A percentile compares a stretch with the other conserved stretches of the same genome.
phyloP scores from a whole-genome alignment of 2,113 vertebrate genomes.

The Willisornis vidua region DNA sequence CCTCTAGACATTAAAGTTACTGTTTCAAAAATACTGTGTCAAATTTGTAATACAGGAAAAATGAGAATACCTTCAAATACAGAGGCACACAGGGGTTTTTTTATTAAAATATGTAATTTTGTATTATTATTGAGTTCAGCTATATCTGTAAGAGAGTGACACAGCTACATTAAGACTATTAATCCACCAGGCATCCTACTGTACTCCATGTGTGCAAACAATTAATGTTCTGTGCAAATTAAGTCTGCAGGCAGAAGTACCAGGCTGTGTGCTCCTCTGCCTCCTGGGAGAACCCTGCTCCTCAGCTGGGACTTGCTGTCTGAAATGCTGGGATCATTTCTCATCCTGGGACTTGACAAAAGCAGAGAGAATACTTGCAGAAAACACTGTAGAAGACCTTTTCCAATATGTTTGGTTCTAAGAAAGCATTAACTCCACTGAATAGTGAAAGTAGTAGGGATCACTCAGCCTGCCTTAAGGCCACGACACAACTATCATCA shows the following conservation, averaged over 20 bases:
- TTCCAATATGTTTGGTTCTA: not conserved
- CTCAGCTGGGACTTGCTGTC: not conserved
- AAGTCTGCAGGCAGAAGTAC: not conserved
- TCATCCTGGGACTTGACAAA: not conserved
- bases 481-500: not conserved
- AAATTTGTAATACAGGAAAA: not conserved
- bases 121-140: not conserved
- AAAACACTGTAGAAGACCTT: not conserved
- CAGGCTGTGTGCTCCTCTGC: not conserved
- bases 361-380: not conserved
- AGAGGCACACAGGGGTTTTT: not conserved
- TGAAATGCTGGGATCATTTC: not conserved
- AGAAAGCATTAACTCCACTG: not conserved
- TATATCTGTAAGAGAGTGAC: not conserved
- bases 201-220: not conserved
- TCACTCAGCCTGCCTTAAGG: slow-evolving; percentile 4
- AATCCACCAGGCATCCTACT: not conserved
- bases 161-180: not conserved
- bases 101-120: not conserved
- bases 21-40: not conserved
- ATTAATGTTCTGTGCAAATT: not conserved
- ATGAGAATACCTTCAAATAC: not conserved
- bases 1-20: not conserved
- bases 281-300: not conserved
- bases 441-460: not conserved